Conservation (phyloP, 1,140 invertebrate genomes). For the Euborellia annulipes region DNA sequence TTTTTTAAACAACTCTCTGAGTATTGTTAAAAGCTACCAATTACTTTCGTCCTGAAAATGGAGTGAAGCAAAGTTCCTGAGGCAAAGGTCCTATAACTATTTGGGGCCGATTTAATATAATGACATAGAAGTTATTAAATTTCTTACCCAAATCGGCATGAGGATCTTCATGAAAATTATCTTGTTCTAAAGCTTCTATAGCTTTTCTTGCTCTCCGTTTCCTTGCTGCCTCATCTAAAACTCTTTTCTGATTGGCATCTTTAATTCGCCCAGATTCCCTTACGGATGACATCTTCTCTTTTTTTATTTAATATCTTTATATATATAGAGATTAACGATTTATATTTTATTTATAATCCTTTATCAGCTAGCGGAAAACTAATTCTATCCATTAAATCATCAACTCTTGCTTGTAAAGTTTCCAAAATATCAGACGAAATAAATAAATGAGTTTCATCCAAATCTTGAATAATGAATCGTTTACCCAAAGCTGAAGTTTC, state of each 20-base stretch:
- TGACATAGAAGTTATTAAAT: neutral
- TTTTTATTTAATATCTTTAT: slow-evolving; percentile 6
- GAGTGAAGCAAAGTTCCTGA: slow-evolving; percentile 9
- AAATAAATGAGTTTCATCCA: slow-evolving; percentile 92
- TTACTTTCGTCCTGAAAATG: too few species aligned
- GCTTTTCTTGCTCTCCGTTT: slow-evolving; percentile 74
- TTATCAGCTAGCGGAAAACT: slow-evolving; percentile 78
- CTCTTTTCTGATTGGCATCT: slow-evolving; percentile 56
- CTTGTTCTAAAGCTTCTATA: slow-evolving; percentile 85
- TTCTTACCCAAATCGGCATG: slow-evolving; percentile 76
- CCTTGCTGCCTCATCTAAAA: slow-evolving; percentile 78
- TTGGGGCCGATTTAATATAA: too few species aligned
- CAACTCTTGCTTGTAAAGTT: slow-evolving; percentile 72
- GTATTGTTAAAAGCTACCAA: too few species aligned
- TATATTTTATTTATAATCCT: slow-evolving; percentile 35
- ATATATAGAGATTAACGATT: slow-evolving; percentile 5
- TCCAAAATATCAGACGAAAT: slow-evolving; percentile 87
- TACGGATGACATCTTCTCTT: slow-evolving; percentile 39
- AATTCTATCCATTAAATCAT: slow-evolving; percentile 93
- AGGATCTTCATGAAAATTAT: slow-evolving; percentile 96
- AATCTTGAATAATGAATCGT: slow-evolving; percentile 92
- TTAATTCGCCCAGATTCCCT: slow-evolving; percentile 59
- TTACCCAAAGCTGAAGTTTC: slow-evolving; percentile 81
- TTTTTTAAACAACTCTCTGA: too few species aligned
- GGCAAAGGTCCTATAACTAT: slow-evolving; percentile 14